A percentile compares a stretch with the other conserved stretches of the same genome.
Evolutionary conservation across 1,140 invertebrate genomes (phyloP).

Genomic region (Ephestia elutella): DNA sequence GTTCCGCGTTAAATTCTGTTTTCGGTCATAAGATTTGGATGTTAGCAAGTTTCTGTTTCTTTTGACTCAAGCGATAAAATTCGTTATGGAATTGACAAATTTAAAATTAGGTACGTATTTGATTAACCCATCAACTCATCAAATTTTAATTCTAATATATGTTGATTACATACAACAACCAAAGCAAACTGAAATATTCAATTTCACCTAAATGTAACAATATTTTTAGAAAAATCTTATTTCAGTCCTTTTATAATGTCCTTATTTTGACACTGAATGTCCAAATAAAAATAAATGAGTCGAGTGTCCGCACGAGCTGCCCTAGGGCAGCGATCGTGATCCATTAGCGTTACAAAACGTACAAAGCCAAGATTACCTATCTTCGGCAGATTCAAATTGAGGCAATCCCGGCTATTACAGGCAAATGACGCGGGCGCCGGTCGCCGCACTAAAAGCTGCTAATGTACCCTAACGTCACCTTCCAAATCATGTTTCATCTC

Average conservation of each 20-base stretch:
- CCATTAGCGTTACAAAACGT: conserved; percentile 21
- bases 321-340: conserved; percentile 3
- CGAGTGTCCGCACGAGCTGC: not conserved
- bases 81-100: not conserved
- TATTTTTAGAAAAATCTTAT: too few relatives aligned
- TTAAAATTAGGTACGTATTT: too few relatives aligned
- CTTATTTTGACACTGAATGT: not conserved
- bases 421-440: conserved; percentile 43
- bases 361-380: conserved; percentile 26
- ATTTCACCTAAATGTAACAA: too few relatives aligned
- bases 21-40: not conserved
- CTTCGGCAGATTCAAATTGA: conserved; percentile 39
- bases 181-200: too few relatives aligned
- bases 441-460: conserved; percentile 46
- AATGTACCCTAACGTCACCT: conserved; percentile 35
- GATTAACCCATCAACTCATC: too few relatives aligned
- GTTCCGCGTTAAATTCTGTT: conserved; percentile 32
- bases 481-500: conserved; percentile 15
- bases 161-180: too few relatives aligned
- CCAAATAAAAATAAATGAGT: not conserved
- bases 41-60: too few relatives aligned
- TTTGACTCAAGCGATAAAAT: too few relatives aligned
- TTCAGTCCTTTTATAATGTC: too few relatives aligned
- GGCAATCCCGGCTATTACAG: conserved; percentile 43
- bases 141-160: too few relatives aligned